Conservation (phyloP, 2,797 vertebrate species). For the Agapornis canus region DNA sequence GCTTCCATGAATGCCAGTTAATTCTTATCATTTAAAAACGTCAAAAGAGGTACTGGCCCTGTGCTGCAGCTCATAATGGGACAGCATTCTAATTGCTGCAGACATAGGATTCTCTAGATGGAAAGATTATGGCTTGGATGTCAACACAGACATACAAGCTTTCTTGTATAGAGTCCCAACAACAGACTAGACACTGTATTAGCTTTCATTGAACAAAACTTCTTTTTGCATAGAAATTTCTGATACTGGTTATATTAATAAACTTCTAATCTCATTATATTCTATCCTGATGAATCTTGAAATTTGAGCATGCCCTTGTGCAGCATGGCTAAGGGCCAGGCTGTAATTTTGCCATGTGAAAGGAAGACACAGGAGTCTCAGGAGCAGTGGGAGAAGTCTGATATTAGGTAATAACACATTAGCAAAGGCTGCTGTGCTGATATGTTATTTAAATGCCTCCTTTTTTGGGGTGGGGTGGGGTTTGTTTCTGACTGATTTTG, state of each 20-base stretch:
- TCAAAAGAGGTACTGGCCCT: background rate
- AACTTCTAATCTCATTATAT: background rate
- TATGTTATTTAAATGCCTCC: background rate
- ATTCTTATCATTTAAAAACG: background rate
- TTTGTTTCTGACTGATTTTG: background rate
- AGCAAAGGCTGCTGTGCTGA: background rate
- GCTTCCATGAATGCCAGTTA: background rate
- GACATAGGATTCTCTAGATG: background rate
- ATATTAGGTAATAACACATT: background rate
- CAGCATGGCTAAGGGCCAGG: background rate
- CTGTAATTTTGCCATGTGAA: background rate
- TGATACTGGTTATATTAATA: background rate
- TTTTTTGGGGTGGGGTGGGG: fast-evolving
- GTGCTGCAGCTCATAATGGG: background rate
- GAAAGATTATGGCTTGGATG: background rate
- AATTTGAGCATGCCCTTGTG: background rate
- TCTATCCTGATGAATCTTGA: background rate
- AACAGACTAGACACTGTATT: background rate
- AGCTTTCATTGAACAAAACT: background rate
- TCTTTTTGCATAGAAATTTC: background rate
- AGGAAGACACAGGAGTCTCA: background rate
- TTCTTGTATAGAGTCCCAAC: background rate
- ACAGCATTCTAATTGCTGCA: background rate
- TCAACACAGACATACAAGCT: fast-evolving
- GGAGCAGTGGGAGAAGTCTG: background rate